Evolutionary conservation across 1,140 invertebrate species (phyloP), one percentile per base, ranked within the genome.

Genomic region (Ylistrum balloti): DNA sequence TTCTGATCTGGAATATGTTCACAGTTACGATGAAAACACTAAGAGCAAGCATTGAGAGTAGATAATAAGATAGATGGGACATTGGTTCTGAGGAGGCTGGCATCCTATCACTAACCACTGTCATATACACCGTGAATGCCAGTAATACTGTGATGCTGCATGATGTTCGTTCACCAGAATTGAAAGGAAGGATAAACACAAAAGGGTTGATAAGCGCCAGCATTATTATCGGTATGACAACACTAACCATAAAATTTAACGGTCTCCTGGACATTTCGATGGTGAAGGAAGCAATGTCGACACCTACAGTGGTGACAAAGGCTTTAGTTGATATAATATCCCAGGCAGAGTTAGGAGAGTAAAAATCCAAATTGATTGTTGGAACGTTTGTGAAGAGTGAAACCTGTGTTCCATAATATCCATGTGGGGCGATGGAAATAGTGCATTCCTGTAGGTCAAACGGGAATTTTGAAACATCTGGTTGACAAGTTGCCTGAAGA

Each of bases 101-200:
- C 45, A 94, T 94, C 88, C 92, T 94, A 35, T 94, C 94, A 33
- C 91, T 93, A 22, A 94, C 90, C 15, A 93, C 74, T n/a, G 93
- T 88, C 92, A 94, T 91, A 33, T 94, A 92, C 17, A 94, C 93
- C 28, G 93, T 93, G 34, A 94, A 91, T 15, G 94, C 91, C 7
- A 94, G 89, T 32, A 94, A 92, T 11, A 94, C 93, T 2, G 93
- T 94, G n/a, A 94, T 91, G 22, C 91, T 91, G 33, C 94, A 92
- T 0, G 90, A 93, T 2, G 94, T 90, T 87, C 94, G 94, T 45
- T 94, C 94, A 10, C 93, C 94, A 34, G 56, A 90, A 33, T 93
- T 92, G 86, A 91, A 91, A 2, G 94, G 94, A 15, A 94, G 38
- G 34, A 91, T 74, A 87, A 94, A 94, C 5, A 89, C 92, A 15